Evolutionary conservation across 2,113 vertebrate species (phyloP).

Genomic region (Otis tarda): DNA sequence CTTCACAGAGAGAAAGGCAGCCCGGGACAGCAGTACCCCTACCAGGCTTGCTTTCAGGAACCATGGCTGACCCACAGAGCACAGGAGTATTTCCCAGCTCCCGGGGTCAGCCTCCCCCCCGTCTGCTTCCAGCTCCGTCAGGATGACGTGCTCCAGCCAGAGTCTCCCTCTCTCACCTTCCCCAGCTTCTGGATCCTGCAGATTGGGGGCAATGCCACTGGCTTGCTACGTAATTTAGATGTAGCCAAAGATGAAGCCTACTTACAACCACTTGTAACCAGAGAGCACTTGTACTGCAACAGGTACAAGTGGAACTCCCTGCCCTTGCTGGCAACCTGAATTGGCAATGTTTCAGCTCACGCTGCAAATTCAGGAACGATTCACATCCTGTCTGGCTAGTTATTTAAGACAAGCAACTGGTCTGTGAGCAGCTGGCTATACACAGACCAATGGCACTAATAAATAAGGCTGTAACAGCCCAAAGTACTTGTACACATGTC

Average conservation of each 20-base stretch:
- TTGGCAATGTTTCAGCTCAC: background rate
- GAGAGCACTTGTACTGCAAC: background rate
- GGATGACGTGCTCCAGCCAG: background rate
- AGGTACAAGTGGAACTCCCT: background rate
- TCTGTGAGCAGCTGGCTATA: background rate
- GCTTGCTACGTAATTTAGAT: background rate
- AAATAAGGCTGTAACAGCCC: background rate
- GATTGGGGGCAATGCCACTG: background rate
- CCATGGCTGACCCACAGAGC: background rate
- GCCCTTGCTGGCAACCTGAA: background rate
- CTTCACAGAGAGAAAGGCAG: background rate
- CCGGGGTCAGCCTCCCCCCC: fast-evolving
- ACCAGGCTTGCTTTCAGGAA: background rate
- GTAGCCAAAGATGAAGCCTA: background rate
- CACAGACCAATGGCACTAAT: background rate
- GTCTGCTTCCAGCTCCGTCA: background rate
- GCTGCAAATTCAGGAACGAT: background rate
- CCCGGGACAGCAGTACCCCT: background rate
- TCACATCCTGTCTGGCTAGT: background rate
- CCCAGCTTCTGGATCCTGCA: background rate
- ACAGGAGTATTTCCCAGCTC: background rate
- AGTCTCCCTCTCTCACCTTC: background rate
- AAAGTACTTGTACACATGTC: background rate
- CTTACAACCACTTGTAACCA: background rate
- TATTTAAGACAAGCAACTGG: background rate